phyloP scores from a whole-genome alignment of 2,797 vertebrate species.

The Coregonus sp. region DNA sequence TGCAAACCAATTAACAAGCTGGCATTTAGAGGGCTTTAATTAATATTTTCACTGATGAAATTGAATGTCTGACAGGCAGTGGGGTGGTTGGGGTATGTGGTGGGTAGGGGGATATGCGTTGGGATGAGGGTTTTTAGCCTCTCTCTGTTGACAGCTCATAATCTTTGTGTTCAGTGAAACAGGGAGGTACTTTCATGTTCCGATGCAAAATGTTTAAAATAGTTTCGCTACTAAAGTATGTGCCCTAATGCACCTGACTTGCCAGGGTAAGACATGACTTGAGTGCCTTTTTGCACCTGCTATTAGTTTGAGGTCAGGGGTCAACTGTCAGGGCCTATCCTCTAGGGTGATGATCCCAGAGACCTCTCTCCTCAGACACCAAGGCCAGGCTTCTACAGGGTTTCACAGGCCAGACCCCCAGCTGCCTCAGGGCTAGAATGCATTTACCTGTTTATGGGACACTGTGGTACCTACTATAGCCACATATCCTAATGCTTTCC shows the following conservation, averaged over 20 bases:
- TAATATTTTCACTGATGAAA: slow-evolving; percentile 90
- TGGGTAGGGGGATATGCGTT: not conserved
- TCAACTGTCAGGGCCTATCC: slow-evolving; percentile 70
- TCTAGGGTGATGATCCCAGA: slow-evolving; percentile 66
- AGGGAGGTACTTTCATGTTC: not conserved
- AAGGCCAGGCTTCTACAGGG: not conserved
- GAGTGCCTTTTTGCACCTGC: too few relatives aligned
- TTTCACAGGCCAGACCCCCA: slow-evolving; percentile 76
- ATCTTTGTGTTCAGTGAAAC: not conserved
- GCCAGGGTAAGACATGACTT: slow-evolving; percentile 49
- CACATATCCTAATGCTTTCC: slow-evolving; percentile 39
- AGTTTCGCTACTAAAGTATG: too few relatives aligned
- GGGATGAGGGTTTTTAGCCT: slow-evolving; percentile 21
- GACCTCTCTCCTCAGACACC: slow-evolving; percentile 60
- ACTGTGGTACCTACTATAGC: slow-evolving; percentile 42
- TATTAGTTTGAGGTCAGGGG: slow-evolving; percentile 56
- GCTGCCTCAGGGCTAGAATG: slow-evolving; percentile 78
- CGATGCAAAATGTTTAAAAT: too few relatives aligned
- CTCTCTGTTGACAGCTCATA: slow-evolving; percentile 39
- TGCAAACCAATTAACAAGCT: slow-evolving; percentile 96
- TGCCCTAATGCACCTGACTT: slow-evolving; percentile 45
- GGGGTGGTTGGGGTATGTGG: not conserved
- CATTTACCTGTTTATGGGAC: slow-evolving; percentile 63
- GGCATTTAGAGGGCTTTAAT: slow-evolving; percentile 93
- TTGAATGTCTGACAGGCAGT: slow-evolving; percentile 70